These are phyloP conservation scores for Planiliza haematocheilus DNA, from an alignment of 2,113 vertebrate genomes.

Conservation along the genomic window DNA sequence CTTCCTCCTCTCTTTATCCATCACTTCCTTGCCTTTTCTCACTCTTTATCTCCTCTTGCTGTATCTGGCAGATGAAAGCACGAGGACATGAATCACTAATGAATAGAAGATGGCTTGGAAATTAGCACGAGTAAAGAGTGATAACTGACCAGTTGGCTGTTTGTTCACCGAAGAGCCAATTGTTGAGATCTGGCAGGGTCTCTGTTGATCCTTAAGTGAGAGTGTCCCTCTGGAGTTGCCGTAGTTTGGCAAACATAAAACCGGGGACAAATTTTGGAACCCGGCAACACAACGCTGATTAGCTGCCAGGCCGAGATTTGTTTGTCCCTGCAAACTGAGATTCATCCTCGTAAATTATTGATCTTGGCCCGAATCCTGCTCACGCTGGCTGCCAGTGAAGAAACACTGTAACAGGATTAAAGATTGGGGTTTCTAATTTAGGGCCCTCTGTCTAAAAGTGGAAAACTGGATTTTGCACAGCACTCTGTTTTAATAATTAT, in stretches of 20 bases:
- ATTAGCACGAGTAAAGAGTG: slow-evolving; percentile 4
- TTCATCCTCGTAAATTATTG: slow-evolving; percentile 56
- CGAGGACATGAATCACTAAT: slow-evolving; percentile 19
- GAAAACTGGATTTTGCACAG: slow-evolving; percentile 40
- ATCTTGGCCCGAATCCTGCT: slow-evolving; percentile 50
- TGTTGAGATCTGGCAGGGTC: slow-evolving; percentile 49
- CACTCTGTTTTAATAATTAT: slow-evolving; percentile 39
- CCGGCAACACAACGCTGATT: slow-evolving; percentile 23
- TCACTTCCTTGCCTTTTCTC: slow-evolving; percentile 5
- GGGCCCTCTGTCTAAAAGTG: slow-evolving; percentile 33
- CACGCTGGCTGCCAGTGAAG: slow-evolving; percentile 39
- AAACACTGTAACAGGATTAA: slow-evolving; percentile 54
- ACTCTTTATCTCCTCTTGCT: slow-evolving; percentile 5
- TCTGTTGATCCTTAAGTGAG: slow-evolving; percentile 2
- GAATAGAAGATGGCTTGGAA: slow-evolving; percentile 17
- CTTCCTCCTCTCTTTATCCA: slow-evolving; percentile 16
- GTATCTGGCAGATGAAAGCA: slow-evolving; percentile 25
- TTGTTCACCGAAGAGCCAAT: slow-evolving; percentile 18
- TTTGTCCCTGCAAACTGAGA: slow-evolving; percentile 41
- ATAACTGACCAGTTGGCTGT: slow-evolving; percentile 50
- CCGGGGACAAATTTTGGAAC: not conserved
- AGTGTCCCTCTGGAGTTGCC: slow-evolving; percentile 17
- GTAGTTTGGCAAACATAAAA: slow-evolving; percentile 36
- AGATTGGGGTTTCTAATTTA: slow-evolving; percentile 58
- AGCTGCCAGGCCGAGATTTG: slow-evolving; percentile 38